Conservation (phyloP, 2,888 invertebrate species). For the Ectemnius lituratus region DNA sequence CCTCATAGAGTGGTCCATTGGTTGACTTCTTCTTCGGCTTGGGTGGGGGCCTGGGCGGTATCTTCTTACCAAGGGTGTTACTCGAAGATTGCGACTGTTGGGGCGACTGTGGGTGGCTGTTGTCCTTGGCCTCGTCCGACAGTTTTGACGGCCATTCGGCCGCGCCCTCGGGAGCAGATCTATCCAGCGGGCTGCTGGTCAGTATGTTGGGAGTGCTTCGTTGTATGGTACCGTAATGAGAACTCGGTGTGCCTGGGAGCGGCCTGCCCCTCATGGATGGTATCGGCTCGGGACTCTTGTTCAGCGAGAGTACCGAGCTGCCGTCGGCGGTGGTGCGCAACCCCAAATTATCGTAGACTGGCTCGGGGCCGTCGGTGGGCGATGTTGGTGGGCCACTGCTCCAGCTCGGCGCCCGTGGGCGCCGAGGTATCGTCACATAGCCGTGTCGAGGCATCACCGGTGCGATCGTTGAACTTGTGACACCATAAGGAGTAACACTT, state of each 20-base stretch:
- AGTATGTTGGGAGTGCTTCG: conserved; percentile 68
- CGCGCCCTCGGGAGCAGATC: conserved; percentile 77
- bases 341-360: conserved; percentile 92
- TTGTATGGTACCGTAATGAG: conserved; percentile 65
- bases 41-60: conserved; percentile 90
- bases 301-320: conserved; percentile 88
- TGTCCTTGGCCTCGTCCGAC: conserved; percentile 77
- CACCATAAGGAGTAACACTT: conserved; percentile 61
- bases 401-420: conserved; percentile 91
- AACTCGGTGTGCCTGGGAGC: conserved; percentile 82
- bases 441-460: conserved; percentile 88
- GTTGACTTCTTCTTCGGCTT: conserved; percentile 88
- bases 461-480: conserved; percentile 79
- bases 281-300: conserved; percentile 83
- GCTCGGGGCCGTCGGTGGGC: conserved; percentile 80
- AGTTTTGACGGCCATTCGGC: conserved; percentile 79
- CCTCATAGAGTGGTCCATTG: conserved; percentile 89
- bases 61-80: conserved; percentile 82
- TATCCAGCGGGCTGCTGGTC: conserved; percentile 68
- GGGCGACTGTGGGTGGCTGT: conserved; percentile 50
- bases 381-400: conserved; percentile 82
- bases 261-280: conserved; percentile 83
- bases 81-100: conserved; percentile 73
- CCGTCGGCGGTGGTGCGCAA: conserved; percentile 91
- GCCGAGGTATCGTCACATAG: conserved; percentile 91